Evolutionary conservation across 2,888 invertebrate genomes (phyloP).

Genomic region (Deilephila elpenor): DNA sequence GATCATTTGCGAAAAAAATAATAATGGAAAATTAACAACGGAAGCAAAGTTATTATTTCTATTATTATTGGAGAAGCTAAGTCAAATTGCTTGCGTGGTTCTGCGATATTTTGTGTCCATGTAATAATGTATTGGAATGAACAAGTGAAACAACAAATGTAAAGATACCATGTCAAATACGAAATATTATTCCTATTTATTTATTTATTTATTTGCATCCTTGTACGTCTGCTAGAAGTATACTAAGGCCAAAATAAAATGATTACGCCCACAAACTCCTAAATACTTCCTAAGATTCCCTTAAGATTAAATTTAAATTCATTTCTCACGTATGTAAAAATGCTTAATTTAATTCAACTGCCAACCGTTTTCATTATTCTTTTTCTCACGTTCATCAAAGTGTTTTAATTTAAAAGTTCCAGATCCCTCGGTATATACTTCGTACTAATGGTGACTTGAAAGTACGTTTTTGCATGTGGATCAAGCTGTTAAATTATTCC

Average conservation of each 20-base stretch:
- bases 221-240: too few species aligned
- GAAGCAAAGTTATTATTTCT: background rate
- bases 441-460: conserved; percentile 64
- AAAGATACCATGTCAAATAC: too few species aligned
- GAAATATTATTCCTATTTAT: too few species aligned
- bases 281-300: background rate
- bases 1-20: conserved; percentile 73
- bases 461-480: conserved; percentile 71
- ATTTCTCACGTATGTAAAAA: conserved; percentile 63
- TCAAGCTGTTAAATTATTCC: conserved; percentile 71
- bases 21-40: conserved; percentile 44
- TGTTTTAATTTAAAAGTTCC: conserved; percentile 62
- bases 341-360: conserved; percentile 54
- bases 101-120: too few species aligned
- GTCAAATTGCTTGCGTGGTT: too few species aligned
- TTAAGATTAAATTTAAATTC: conserved; percentile 38
- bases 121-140: too few species aligned
- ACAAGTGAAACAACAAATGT: too few species aligned
- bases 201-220: too few species aligned
- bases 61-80: background rate
- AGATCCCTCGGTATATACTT: conserved; percentile 57
- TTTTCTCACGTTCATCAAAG: conserved; percentile 67
- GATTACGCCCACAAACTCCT: too few species aligned
- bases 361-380: conserved; percentile 54
- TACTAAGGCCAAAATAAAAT: too few species aligned